Base-by-base conservation (phyloP, 2,888 invertebrate species). In the Byasa hedistus region DNA sequence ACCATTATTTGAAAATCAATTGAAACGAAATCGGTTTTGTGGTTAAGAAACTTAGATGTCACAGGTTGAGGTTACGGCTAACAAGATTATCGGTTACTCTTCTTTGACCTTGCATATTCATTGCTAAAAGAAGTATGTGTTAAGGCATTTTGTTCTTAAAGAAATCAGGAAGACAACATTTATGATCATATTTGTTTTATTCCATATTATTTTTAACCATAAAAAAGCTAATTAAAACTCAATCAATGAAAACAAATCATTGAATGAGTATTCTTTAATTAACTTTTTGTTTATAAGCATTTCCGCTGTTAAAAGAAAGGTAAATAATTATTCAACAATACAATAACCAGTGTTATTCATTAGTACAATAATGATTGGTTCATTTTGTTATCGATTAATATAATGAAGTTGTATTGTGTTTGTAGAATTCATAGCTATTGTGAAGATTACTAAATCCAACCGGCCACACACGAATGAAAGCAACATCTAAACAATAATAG, bases 391-490 rank as follows among this genome's bases (percentile, higher is more conserved):
- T 55, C 15, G 15, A 23, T 55, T 55, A 23, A 8, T 21, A 24
- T 55, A 55, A 24, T 55, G 24, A 55, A 10, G 15, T 55, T 55
- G 55, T 55, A 55, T 55, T 55, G 23, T 23, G 4, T 55, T 22
- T 15, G 24, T 55, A 3, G 24, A 55, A 21, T 24, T 27, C 10
- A 44, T n/a, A 23, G 21, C 44, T 23, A 36, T 36, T 36, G 27
- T 56, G n/a, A 57, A 19, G 61, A 39, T 61, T 27, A 36, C 24
- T 17, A 44, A 54, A 39, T 21, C 39, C 3, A 23, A 32, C 19
- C 39, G 62, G 58, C 62, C 66, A 66, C 66, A 66, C 66, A 66
- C 61, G 62, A 54, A 57, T 51, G 15, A 23, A 36, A 55, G 61
- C 54, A 24, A 27, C 61, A 52, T 22, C 21, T 8, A 57, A 52